A percentile compares a stretch with the other conserved stretches of the same genome.
These are phyloP conservation scores for Regulus satrapa DNA, from an alignment of 2,113 vertebrate species.

Conservation along the genomic window DNA sequence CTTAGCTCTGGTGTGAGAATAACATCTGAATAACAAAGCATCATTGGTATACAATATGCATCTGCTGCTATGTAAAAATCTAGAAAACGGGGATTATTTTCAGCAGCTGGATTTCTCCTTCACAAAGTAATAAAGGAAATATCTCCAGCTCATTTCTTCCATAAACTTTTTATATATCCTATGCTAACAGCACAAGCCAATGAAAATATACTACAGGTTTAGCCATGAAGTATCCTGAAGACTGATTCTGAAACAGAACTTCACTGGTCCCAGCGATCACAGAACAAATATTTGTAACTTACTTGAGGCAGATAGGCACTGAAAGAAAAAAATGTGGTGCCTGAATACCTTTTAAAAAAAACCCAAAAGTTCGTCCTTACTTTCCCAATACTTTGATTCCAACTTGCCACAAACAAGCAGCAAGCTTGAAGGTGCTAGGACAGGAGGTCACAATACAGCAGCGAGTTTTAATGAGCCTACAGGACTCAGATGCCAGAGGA, in stretches of 20 bases:
- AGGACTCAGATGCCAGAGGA: neutral
- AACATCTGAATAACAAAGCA: conserved; percentile 17
- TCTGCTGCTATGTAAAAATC: neutral
- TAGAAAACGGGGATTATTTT: neutral
- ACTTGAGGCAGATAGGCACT: neutral
- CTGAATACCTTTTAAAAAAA: neutral
- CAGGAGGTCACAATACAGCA: neutral
- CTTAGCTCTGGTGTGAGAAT: conserved; percentile 50
- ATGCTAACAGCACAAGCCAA: neutral
- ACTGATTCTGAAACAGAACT: conserved; percentile 20
- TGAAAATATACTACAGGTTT: neutral
- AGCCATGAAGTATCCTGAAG: neutral
- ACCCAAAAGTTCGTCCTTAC: neutral
- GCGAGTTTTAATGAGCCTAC: neutral
- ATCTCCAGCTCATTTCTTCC: neutral
- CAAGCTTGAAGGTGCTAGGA: neutral
- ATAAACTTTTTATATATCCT: neutral
- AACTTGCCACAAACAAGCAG: neutral
- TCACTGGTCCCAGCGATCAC: conserved; percentile 56
- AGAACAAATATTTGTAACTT: neutral
- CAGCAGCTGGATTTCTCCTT: conserved; percentile 3
- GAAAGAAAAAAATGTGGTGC: neutral
- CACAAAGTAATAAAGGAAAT: neutral
- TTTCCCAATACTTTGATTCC: conserved; percentile 13
- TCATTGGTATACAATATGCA: neutral